Evolutionary conservation across 1,140 invertebrate species (phyloP), one percentile per base, ranked within the genome.

Genomic region (Eumeta japonica): DNA sequence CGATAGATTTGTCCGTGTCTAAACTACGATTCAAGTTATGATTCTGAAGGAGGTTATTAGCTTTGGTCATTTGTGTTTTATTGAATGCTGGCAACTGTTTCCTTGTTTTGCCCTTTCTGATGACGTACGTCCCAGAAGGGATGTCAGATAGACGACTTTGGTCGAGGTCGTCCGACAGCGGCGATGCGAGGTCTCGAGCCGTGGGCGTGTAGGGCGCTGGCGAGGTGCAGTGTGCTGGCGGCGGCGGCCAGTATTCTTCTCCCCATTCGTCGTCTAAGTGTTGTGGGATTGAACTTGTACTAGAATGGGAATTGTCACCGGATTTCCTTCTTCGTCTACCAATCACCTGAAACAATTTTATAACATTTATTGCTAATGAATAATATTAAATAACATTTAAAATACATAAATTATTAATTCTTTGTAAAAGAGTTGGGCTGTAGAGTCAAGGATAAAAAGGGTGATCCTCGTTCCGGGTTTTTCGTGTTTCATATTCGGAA

Each of bases 61-160:
- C 60, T 13, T 77, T 78, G 31, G 65, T 78, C 2, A 58, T 57
- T 11, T 54, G 17, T 32, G 55, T 67, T 48, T 77, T 77, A 37
- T 68, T 63, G 43, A 76, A 75, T 34, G 56, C 62, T 16, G 75
- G 75, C 45, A 77, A 52, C 35, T 77, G 68, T 52, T 77, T 77
- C 19, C 75, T 46, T 29, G 81, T 55, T 76, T 79, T 51, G 59
- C 80, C 85, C 32, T 84, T 80, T 12, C 86, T 62, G 36, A 88
- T 86, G 4, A 88, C 81, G 50, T 87, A 88, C 7, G 85, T 88
- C n/a, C 84, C 85, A 18, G 80, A 81, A 13, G 79, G 81, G 2
- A 85, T 51, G 43, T 84, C 83, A 41, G 81, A 50, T 28, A 70
- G 53, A 55, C 81, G 35, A 51, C 77, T 50, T 55, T 80, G 50